Evolutionary conservation across 2,888 invertebrate genomes (phyloP), one percentile per base, ranked within the genome.

Genomic region (Linyphia triangularis): DNA sequence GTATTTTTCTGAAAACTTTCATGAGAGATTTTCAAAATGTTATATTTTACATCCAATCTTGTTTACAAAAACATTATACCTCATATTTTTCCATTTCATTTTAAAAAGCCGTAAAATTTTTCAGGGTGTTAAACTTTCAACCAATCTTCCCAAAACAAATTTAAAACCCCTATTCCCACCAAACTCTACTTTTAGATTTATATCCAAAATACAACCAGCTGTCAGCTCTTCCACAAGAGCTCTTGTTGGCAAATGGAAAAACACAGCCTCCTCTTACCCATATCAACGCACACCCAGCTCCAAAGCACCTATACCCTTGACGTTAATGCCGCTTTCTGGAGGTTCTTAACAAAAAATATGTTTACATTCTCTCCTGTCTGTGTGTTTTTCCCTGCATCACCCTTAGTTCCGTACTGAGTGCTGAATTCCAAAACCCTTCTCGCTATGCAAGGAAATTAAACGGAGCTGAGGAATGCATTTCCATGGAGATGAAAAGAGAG

Each of bases 401-500:
- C 3, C 24, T 10, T 22, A 6, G 61, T 3, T 61, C 22, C 22
- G 22, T 19, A 26, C 61, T 22, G 13, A 40, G 26, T 61, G 9
- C 61, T 22, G 28, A 61, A 6, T 26, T 77, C 82, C 88, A 51
- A 82, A 77, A 67, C 30, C 19, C 5, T 59, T 67, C 16, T 67
- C 81, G 72, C 82, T 67, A 88, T 83, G 77, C 63, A 78, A 43
- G 63, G 70, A 83, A 75, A 84, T 84, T 89, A 78, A 84, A 79
- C 69, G 79, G n/a, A 61, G 24, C 79, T 79, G 77, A 89, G 84
- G 89, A 89, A 89, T 89, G 89, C 84, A 89, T 89, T 85, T 73
- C 89, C 89, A 84, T 84, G 89, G 89, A 89, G 89, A 84, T 84
- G 88, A 89, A 84, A 77, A 73, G 75, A 24, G 26, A 7, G 51